Conservation (phyloP, 2,888 invertebrate species). For the Phymatocera aterrima region DNA sequence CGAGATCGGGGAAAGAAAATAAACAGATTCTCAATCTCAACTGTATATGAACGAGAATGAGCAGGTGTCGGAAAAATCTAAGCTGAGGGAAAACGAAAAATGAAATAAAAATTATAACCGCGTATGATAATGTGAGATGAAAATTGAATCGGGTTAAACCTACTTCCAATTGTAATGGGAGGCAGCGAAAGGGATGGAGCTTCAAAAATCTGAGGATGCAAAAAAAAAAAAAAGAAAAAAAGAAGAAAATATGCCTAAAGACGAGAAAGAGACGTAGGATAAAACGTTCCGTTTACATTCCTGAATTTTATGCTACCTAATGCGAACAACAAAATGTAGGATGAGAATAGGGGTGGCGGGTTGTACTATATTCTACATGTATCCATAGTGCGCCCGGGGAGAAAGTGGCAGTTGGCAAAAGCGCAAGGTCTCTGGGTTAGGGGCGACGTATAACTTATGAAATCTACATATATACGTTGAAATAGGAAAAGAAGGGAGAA, state of each 20-base stretch:
- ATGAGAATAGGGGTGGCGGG: neutral
- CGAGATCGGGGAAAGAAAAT: too few relatives aligned
- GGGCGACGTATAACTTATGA: slow-evolving; percentile 30
- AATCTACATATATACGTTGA: neutral
- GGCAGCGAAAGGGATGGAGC: neutral
- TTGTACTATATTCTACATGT: neutral
- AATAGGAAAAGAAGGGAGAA: too few relatives aligned
- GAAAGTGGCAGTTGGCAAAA: slow-evolving; percentile 28
- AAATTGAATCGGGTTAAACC: too few relatives aligned
- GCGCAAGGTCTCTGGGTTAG: slow-evolving; percentile 35
- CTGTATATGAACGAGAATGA: too few relatives aligned
- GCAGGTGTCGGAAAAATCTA: too few relatives aligned
- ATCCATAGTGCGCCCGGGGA: neutral
- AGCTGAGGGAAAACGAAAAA: neutral
- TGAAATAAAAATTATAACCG: neutral
- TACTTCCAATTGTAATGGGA: neutral
- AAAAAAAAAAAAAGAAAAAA: neutral
- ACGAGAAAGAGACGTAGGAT: neutral
- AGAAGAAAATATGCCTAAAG: neutral
- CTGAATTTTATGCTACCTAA: neutral
- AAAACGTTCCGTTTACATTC: slow-evolving; percentile 17
- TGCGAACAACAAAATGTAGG: slow-evolving; percentile 13
- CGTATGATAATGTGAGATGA: neutral
- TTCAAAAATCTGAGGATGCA: neutral
- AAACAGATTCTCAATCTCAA: too few relatives aligned